These are phyloP conservation scores for Trypoxylus dichotomus DNA, from an alignment of 1,140 invertebrate species.

Conservation along the genomic window DNA sequence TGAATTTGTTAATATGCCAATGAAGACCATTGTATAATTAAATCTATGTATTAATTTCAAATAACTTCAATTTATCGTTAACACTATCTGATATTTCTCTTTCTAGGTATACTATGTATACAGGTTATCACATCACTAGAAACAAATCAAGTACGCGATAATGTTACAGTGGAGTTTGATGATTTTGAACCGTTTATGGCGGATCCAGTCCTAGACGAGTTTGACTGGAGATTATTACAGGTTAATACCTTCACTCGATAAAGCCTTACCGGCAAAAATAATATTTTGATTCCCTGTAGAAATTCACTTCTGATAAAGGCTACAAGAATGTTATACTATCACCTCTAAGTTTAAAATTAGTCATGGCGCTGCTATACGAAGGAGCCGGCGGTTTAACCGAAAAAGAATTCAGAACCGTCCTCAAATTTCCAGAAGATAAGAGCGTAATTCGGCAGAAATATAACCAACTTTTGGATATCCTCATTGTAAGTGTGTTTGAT, in stretches of 20 bases:
- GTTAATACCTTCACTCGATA: slow-evolving; percentile 41
- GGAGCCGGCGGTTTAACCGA: slow-evolving; percentile 67
- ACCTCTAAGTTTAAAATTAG: slow-evolving; percentile 76
- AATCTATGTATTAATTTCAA: no score
- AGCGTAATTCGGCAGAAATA: slow-evolving; percentile 58
- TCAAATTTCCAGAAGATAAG: slow-evolving; percentile 60
- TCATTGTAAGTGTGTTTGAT: slow-evolving; percentile 51
- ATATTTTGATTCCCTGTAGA: not conserved
- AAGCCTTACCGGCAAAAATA: not conserved
- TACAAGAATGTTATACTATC: slow-evolving; percentile 73
- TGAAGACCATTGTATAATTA: no score
- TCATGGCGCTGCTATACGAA: slow-evolving; percentile 72
- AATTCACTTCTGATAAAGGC: slow-evolving; percentile 10
- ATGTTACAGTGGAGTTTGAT: not conserved
- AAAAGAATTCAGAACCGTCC: slow-evolving; percentile 60
- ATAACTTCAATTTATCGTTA: no score
- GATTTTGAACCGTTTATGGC: not conserved
- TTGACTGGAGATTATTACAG: slow-evolving; percentile 65
- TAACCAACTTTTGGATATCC: slow-evolving; percentile 55
- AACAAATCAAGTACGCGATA: not conserved
- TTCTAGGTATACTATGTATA: not conserved
- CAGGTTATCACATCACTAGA: not conserved
- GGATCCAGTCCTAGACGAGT: slow-evolving; percentile 48
- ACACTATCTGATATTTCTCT: not conserved
- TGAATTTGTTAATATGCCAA: no score